Conservation (phyloP, 2,113 vertebrate genomes). For the Andinoacara biseriatus region DNA sequence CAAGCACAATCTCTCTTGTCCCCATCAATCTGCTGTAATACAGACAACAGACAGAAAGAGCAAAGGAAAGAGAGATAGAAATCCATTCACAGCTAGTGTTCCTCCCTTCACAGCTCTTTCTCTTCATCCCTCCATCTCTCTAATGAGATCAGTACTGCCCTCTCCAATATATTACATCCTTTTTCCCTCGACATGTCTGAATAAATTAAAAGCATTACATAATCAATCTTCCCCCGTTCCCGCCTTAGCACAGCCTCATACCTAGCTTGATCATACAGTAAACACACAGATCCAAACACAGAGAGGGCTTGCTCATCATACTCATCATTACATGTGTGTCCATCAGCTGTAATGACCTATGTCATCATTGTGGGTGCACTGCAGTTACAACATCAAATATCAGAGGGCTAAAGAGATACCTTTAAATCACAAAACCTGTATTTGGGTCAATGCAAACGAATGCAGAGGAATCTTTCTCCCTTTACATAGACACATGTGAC, state of each 20-base stretch:
- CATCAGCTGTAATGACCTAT: conserved; percentile 48
- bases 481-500: conserved; percentile 1
- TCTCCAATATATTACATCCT: conserved; percentile 60
- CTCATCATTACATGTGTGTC: conserved; percentile 37
- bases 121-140: conserved; percentile 55
- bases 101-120: conserved; percentile 44
- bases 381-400: conserved; percentile 59
- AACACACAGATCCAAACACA: conserved; percentile 35
- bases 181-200: conserved; percentile 59
- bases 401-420: conserved; percentile 23
- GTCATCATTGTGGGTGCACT: conserved; percentile 47
- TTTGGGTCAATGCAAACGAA: conserved; percentile 76
- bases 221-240: conserved; percentile 67
- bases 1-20: conserved; percentile 46
- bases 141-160: conserved; percentile 64
- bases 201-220: conserved; percentile 78
- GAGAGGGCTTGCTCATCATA: conserved; percentile 19
- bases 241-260: conserved; percentile 39
- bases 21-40: conserved; percentile 63
- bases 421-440: conserved; percentile 60
- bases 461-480: conserved; percentile 57
- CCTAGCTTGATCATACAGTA: conserved; percentile 61
- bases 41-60: conserved; percentile 47
- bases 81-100: conserved; percentile 64
- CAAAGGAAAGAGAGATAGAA: conserved; percentile 33